Percentiles rank a stretch among this genome's conserved stretches.
Evolutionary conservation across 2,113 vertebrate species (phyloP).

Genomic region (Notarius lentiginosus): DNA sequence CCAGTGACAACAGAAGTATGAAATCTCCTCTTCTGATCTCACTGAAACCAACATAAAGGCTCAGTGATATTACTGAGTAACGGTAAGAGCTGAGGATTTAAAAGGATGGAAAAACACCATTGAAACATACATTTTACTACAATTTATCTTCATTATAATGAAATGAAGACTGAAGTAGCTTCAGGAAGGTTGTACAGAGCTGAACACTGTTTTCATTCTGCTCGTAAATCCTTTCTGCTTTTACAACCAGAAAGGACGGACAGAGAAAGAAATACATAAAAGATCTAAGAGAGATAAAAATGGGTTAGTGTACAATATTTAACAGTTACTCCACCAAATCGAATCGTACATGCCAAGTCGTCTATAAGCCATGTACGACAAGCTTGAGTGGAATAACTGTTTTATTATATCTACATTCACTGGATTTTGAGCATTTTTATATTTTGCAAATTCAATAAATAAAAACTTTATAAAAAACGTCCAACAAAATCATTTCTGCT

Average conservation of each 20-base stretch:
- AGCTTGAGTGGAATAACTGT: too few relatives aligned
- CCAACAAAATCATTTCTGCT: too few relatives aligned
- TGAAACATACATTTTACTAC: not conserved
- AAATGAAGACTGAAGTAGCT: not conserved
- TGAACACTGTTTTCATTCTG: constrained; percentile 13
- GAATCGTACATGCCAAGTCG: too few relatives aligned
- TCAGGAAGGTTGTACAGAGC: not conserved
- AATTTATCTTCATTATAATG: not conserved
- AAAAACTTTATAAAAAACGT: too few relatives aligned
- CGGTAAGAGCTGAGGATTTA: not conserved
- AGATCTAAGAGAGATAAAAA: not conserved
- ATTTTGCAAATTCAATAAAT: too few relatives aligned
- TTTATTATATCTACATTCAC: too few relatives aligned
- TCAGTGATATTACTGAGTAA: not conserved
- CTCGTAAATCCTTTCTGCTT: constrained; percentile 22
- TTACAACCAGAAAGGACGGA: constrained; percentile 8
- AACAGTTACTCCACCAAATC: too few relatives aligned
- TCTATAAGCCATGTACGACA: too few relatives aligned
- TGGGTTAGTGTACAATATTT: not conserved
- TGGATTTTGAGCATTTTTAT: too few relatives aligned
- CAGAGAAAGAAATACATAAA: not conserved
- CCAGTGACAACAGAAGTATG: not conserved
- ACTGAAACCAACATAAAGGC: not conserved
- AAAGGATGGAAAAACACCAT: too few relatives aligned
- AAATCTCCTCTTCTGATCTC: not conserved